Evolutionary conservation across 2,113 vertebrate genomes (phyloP), one percentile per base, ranked within the genome.

Genomic region (Cygnus buccinator): DNA sequence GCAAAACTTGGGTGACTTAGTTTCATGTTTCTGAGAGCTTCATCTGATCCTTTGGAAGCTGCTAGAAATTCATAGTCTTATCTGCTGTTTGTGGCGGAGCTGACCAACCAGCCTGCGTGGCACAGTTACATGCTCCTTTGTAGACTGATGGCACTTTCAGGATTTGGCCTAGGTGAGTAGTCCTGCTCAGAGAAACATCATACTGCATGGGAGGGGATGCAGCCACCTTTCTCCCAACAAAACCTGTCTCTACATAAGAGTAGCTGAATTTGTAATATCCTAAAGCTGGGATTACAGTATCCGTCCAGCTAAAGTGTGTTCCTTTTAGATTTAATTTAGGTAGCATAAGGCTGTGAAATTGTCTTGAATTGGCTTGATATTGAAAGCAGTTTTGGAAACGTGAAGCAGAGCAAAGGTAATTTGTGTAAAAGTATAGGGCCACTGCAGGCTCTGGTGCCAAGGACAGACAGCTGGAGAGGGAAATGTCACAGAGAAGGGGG

Each of bases 41-140:
- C 7, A 18, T 23, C 43, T 63, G 14, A 66, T 71, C 41, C 59
- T 3, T 71, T 35, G 43, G 61, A 70, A 57, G 33, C 48, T 84
- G 46, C 43, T 52, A 54, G 48, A 37, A 17, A 46, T 71, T 52
- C 3, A 4, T 26, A 50, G 21, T 37, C 2, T 73, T 11, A 28
- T 29, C 35, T 0, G 0, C 23, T 73, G 4, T 25, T n/a, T 77
- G 72, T 31, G 58, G 23, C 76, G 48, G 59, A 44, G 35, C 54
- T 76, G 76, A 11, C 59, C 0, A 2, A 14, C 12, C 9, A 26
- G 41, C 28, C 48, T 12, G 0, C 0, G 0, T 59, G 43, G 3
- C 14, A 35, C 0, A 0, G 13, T 19, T 72, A 8, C 1, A 1
- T 50, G 21, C 18, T 68, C 4, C 71, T 87, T 66, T 52, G 35